Conservation (phyloP, 1,140 invertebrate species). For the Brachionus plicatilis region DNA sequence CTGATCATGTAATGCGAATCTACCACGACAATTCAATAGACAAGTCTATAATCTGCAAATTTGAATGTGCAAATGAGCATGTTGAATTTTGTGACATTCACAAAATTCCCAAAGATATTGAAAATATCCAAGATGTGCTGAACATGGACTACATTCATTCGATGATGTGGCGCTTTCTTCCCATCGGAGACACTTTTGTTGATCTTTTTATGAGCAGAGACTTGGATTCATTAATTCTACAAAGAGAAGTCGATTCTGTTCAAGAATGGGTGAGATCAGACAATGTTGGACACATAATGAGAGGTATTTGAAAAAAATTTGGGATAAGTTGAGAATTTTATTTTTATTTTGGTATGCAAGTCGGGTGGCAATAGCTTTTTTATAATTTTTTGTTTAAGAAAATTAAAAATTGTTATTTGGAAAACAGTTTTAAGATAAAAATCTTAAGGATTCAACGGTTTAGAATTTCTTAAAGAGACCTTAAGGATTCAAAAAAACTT, state of each 20-base stretch:
- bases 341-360: background rate
- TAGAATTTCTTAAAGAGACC: no score
- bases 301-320: background rate
- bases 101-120: background rate
- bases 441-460: no score
- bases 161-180: background rate
- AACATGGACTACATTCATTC: background rate
- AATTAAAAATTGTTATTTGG: no score
- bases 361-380: no score
- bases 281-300: slow-evolving; percentile 13
- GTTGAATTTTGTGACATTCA: slow-evolving; percentile 30
- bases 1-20: background rate
- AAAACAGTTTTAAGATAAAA: no score
- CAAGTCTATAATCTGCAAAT: background rate
- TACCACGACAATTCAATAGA: slow-evolving; percentile 21
- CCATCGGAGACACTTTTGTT: slow-evolving; percentile 7
- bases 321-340: no score
- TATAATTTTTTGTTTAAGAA: no score
- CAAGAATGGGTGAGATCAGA: background rate
- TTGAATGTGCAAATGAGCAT: slow-evolving; percentile 3
- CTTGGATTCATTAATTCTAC: background rate
- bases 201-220: slow-evolving; percentile 1
- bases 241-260: slow-evolving; percentile 7
- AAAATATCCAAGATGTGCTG: background rate
- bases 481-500: no score